A percentile compares a stretch with the other conserved stretches of the same genome.
These are phyloP conservation scores for Brachirus orientalis DNA, from an alignment of 2,113 vertebrate genomes.

Conservation along the genomic window DNA sequence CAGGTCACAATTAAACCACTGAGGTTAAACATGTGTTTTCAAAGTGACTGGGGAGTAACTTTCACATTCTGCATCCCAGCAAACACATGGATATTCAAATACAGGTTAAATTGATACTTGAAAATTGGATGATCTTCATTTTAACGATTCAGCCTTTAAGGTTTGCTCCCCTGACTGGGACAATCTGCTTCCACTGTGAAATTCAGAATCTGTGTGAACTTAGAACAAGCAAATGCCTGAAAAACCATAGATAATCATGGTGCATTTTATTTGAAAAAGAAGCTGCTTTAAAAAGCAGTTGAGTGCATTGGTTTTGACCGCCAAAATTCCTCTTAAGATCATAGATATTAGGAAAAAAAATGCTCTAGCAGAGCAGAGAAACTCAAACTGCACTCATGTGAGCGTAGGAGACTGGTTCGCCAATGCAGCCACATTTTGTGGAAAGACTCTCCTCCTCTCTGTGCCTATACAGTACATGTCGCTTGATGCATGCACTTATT, in stretches of 20 bases:
- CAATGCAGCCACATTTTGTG: conserved; percentile 2
- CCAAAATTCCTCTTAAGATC: conserved; percentile 49
- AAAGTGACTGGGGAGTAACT: no score
- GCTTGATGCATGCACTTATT: conserved; percentile 47
- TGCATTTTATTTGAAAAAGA: conserved; percentile 44
- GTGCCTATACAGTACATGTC: no score
- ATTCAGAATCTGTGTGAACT: conserved; percentile 9
- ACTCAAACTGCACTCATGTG: conserved; percentile 14
- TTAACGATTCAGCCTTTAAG: no score
- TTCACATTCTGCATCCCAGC: no score
- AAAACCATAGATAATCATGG: conserved; percentile 55
- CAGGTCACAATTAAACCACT: conserved; percentile 10
- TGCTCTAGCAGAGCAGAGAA: conserved; percentile 19
- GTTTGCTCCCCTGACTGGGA: no score
- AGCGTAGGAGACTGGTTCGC: neutral
- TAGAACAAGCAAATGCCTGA: conserved; percentile 27
- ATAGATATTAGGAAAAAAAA: conserved; percentile 42
- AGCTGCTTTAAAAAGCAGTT: no score
- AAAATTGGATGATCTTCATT: neutral
- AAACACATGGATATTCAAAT: no score
- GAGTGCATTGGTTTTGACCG: conserved; percentile 33
- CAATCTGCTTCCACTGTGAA: conserved; percentile 11
- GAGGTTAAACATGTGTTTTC: neutral
- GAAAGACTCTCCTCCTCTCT: conserved; percentile 5
- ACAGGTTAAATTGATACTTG: neutral